Conservation (phyloP, 2,113 vertebrate genomes). For the Aegypius monachus region DNA sequence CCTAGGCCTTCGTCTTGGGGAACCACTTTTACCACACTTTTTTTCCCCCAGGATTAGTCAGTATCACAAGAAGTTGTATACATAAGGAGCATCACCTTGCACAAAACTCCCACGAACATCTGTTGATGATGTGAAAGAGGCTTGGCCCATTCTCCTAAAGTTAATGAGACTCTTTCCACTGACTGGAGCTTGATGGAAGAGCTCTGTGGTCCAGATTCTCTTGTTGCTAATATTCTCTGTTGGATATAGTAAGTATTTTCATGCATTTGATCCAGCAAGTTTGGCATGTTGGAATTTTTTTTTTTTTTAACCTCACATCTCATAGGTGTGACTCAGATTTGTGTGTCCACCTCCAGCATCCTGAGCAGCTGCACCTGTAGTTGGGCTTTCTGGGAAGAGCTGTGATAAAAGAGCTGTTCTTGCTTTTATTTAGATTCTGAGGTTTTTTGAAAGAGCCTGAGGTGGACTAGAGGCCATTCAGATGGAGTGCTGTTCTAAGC, state of each 20-base stretch:
- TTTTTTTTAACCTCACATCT: background rate
- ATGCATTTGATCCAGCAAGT: background rate
- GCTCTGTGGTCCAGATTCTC: background rate
- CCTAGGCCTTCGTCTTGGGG: background rate
- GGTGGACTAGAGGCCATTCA: background rate
- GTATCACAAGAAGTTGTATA: background rate
- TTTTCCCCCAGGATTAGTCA: background rate
- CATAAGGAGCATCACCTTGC: background rate
- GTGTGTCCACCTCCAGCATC: background rate
- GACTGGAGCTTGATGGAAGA: background rate
- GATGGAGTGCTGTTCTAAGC: background rate
- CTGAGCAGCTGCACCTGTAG: background rate
- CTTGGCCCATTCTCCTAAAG: background rate
- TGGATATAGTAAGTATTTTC: background rate
- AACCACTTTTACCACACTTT: background rate
- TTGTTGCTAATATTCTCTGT: background rate
- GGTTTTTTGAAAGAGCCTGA: background rate
- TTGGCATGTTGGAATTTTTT: background rate
- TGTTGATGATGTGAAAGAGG: background rate
- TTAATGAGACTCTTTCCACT: background rate
- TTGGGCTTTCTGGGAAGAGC: background rate
- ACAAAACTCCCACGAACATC: background rate
- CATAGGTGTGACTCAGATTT: background rate
- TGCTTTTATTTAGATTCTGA: background rate
- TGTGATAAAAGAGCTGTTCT: background rate